Evolutionary conservation across 2,113 vertebrate genomes (phyloP).

Genomic region (Colinus virginianus): DNA sequence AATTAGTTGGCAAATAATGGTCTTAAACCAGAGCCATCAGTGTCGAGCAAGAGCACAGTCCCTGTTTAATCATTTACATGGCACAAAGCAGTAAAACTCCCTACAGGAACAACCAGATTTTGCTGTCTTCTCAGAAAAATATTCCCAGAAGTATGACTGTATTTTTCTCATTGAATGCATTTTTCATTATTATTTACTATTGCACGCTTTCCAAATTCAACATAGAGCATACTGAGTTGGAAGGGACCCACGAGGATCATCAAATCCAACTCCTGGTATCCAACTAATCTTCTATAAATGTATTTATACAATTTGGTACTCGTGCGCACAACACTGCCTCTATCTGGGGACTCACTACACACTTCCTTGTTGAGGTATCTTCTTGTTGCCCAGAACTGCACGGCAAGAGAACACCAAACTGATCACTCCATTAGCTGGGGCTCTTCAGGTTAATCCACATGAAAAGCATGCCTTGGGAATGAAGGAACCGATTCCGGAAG

Average conservation of each 20-base stretch:
- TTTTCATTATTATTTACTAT: background rate
- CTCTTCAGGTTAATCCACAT: background rate
- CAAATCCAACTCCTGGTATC: too few relatives aligned
- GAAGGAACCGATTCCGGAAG: background rate
- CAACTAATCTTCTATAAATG: background rate
- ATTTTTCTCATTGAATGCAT: background rate
- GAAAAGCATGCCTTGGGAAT: background rate
- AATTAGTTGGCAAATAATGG: conserved; percentile 51
- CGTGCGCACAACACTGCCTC: background rate
- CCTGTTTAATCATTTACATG: conserved; percentile 35
- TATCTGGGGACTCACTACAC: background rate
- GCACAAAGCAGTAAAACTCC: background rate
- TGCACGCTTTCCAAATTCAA: background rate
- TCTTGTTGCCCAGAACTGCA: background rate
- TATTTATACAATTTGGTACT: background rate
- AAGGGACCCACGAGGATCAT: too few relatives aligned
- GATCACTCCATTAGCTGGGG: background rate
- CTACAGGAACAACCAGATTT: background rate
- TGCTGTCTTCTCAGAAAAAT: background rate
- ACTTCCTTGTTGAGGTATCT: background rate
- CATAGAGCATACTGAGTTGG: too few relatives aligned
- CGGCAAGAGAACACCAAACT: background rate
- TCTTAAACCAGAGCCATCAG: conserved; percentile 34
- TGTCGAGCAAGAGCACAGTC: background rate
- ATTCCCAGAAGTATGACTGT: background rate